A percentile compares a stretch with the other conserved stretches of the same genome.
phyloP scores from a whole-genome alignment of 2,113 vertebrate genomes.

The Puntigrus tetrazona region DNA sequence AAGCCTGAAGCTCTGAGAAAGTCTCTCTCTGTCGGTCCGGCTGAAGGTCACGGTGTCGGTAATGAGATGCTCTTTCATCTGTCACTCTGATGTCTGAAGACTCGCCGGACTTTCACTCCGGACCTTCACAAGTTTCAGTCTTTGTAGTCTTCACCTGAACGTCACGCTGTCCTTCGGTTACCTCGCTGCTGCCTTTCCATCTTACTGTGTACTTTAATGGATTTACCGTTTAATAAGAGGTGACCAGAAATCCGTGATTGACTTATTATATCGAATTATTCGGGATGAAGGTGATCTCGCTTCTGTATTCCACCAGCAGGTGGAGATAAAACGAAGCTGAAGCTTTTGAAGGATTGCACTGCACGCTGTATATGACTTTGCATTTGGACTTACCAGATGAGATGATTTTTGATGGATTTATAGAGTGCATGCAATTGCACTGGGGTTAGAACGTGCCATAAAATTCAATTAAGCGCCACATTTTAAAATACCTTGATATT shows the following conservation, averaged over 20 bases:
- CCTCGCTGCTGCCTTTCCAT: background rate
- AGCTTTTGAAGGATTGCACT: background rate
- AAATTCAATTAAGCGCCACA: background rate
- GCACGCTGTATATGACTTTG: background rate
- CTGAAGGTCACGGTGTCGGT: conserved; percentile 4
- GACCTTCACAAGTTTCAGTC: background rate
- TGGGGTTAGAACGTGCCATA: background rate
- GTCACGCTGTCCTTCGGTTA: background rate
- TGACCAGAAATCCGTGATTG: background rate
- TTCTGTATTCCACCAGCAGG: conserved; percentile 3
- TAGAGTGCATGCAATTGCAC: background rate
- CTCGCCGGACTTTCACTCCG: background rate
- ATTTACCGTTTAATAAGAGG: background rate
- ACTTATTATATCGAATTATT: background rate
- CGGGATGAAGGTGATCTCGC: background rate
- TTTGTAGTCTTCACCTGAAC: background rate
- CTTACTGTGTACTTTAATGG: background rate
- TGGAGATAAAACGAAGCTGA: background rate
- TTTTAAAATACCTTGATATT: background rate
- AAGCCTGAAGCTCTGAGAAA: background rate
- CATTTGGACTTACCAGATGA: background rate
- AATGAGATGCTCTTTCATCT: conserved; percentile 40
- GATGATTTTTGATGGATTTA: background rate
- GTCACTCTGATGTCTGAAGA: conserved; percentile 14
- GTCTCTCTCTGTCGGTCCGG: background rate